Base-by-base conservation (phyloP, 1,140 invertebrate genomes). In the Scaptomyza graminum region DNA sequence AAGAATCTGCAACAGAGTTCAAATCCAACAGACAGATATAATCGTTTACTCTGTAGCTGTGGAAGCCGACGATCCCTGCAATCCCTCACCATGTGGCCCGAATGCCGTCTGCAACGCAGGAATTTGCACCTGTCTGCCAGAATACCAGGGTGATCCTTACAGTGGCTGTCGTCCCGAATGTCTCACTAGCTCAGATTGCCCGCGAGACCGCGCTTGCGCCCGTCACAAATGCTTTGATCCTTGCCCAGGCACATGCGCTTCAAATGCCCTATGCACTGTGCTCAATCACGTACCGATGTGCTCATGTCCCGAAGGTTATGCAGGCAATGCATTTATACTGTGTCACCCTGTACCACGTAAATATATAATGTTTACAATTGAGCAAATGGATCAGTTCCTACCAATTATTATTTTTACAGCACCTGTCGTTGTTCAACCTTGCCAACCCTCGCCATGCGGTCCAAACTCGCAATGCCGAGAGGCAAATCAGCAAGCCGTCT, bases 81-180 rank as follows among this genome's bases (percentile, higher is more conserved):
- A 93, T 52, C 95, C 94, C 44, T 95, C 94, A 1, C 95, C 95
- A 1, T 97, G 96, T 88, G 96, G 96, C 18, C 93, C 95, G 1
- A 97, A 97, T 91, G 95, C 96, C 15, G 57, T 74, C 13, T 91
- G 90, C 84, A 95, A 95, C 87, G 95, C 95, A 91, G 96, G 96
- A 25, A 94, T 94, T 9, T 97, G 96, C 83, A 93, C 94, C 2
- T 97, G 96, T 79, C 90, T 96, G 57, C 93, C 95, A 0, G 96
- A 96, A 83, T 97, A 96, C 85, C 96, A 95, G 70, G 96, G 96
- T 22, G 96, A 97, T 92, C 96, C 96, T 15, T 97, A 96, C 78
- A 94, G 94, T 9, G 95, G 96, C 8, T 97, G 96, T 87, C 93
- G 95, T 77, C 96, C 96, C 2, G 96, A 97, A 93, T 97, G 96